Conservation (phyloP, 2,888 invertebrate genomes). For the Abscondita cerata region DNA sequence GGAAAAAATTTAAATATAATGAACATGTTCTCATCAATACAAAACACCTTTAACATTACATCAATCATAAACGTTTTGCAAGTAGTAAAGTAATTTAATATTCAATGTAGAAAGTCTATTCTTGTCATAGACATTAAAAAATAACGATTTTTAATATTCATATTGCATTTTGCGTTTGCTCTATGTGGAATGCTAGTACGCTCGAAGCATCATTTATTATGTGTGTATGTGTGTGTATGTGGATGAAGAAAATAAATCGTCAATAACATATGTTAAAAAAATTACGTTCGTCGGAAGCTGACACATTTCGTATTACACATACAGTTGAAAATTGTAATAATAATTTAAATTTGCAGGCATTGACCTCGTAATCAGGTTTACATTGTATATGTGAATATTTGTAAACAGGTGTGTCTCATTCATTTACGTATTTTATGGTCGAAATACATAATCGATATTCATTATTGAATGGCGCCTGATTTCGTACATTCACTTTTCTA, state of each 20-base stretch:
- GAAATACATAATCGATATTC: slow-evolving; percentile 41
- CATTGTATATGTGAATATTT: slow-evolving; percentile 32
- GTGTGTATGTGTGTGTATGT: background rate
- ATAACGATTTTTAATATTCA: slow-evolving; percentile 28
- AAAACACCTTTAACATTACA: too few species aligned
- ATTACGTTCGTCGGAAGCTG: too few species aligned
- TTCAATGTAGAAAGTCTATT: too few species aligned
- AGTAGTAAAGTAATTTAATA: background rate
- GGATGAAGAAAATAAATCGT: background rate
- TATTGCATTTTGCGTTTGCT: slow-evolving; percentile 23
- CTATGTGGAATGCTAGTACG: slow-evolving; percentile 31
- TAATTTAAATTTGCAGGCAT: slow-evolving; percentile 13
- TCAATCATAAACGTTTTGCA: too few species aligned
- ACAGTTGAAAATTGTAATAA: background rate
- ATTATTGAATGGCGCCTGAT: too few species aligned
- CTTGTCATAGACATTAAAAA: too few species aligned
- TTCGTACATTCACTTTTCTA: slow-evolving; percentile 11
- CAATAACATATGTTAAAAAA: too few species aligned
- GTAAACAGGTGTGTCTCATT: slow-evolving; percentile 42
- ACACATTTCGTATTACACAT: background rate
- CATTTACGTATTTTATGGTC: slow-evolving; percentile 40
- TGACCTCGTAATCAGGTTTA: slow-evolving; percentile 24
- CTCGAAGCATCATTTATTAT: too few species aligned
- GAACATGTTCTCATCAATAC: too few species aligned
- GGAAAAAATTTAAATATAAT: too few species aligned